Evolutionary conservation across 1,140 invertebrate genomes (phyloP).

Genomic region (Platorchestia sp.): DNA sequence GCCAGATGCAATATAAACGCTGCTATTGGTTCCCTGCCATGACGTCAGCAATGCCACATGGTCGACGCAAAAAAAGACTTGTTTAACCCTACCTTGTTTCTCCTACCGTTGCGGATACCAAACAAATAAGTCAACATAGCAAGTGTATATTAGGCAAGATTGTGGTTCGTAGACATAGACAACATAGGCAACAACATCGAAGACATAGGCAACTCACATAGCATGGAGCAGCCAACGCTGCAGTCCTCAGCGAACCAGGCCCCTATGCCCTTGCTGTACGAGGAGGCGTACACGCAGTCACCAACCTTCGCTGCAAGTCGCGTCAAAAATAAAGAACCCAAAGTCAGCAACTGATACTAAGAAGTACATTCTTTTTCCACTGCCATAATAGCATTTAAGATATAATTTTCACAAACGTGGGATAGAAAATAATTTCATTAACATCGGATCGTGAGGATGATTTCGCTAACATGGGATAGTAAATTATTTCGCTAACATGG

Average conservation of each 20-base stretch:
- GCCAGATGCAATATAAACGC: no score
- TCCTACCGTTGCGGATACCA: no score
- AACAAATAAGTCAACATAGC: no score
- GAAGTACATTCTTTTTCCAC: background rate
- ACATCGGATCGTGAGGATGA: background rate
- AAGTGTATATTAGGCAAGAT: no score
- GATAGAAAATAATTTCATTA: background rate
- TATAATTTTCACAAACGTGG: background rate
- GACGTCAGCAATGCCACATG: no score
- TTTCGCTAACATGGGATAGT: no score
- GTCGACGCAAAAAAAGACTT: no score
- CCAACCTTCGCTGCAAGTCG: background rate
- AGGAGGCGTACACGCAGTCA: slow-evolving; percentile 32
- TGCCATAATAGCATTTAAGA: background rate
- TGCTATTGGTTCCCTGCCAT: no score
- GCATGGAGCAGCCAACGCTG: background rate
- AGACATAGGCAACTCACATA: background rate
- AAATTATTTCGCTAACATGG: no score
- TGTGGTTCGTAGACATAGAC: no score
- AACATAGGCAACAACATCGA: background rate
- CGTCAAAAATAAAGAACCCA: background rate
- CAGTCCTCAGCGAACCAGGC: slow-evolving; percentile 16
- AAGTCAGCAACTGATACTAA: background rate
- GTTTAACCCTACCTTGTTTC: no score
- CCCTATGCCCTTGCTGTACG: background rate